Percentiles rank a stretch among this genome's conserved stretches.
These are phyloP conservation scores for Macaria notata DNA, from an alignment of 2,888 invertebrate species.

Conservation along the genomic window DNA sequence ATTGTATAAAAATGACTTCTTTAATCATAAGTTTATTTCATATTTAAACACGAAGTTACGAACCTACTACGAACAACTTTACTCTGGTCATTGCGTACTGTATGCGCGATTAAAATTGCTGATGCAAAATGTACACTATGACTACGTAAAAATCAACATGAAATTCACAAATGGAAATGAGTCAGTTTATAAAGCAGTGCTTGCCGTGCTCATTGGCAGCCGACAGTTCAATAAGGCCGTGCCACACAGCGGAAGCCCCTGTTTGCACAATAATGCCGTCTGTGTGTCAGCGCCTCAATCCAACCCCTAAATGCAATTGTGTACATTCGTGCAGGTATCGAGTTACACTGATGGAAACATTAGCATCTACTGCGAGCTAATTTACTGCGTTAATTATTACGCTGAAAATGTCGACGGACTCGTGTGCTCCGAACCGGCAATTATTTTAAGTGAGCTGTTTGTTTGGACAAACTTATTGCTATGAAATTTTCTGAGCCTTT, in stretches of 20 bases:
- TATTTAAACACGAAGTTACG: no score
- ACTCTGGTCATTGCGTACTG: no score
- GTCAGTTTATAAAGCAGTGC: conserved; percentile 14
- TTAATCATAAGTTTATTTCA: no score
- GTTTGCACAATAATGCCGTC: conserved; percentile 71
- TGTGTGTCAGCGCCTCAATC: conserved; percentile 59
- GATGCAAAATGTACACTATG: neutral
- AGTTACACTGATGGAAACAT: conserved; percentile 74
- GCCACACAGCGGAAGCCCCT: conserved; percentile 57
- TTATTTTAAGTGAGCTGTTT: conserved; percentile 11
- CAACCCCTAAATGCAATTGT: conserved; percentile 78
- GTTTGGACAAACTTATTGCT: conserved; percentile 20
- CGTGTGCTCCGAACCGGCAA: conserved; percentile 4
- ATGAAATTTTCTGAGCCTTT: neutral
- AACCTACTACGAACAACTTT: no score
- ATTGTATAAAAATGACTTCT: no score
- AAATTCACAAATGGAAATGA: conserved; percentile 17
- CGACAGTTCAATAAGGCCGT: conserved; percentile 51
- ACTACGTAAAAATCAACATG: conserved; percentile 16
- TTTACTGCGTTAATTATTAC: conserved; percentile 15
- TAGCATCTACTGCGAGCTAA: conserved; percentile 52
- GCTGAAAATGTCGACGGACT: conserved; percentile 9
- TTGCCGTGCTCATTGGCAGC: conserved; percentile 27
- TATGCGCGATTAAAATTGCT: no score
- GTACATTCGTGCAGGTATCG: conserved; percentile 76